Evolutionary conservation across 2,888 invertebrate genomes (phyloP), one percentile per base, ranked within the genome.

Genomic region (Argynnis bischoffii): DNA sequence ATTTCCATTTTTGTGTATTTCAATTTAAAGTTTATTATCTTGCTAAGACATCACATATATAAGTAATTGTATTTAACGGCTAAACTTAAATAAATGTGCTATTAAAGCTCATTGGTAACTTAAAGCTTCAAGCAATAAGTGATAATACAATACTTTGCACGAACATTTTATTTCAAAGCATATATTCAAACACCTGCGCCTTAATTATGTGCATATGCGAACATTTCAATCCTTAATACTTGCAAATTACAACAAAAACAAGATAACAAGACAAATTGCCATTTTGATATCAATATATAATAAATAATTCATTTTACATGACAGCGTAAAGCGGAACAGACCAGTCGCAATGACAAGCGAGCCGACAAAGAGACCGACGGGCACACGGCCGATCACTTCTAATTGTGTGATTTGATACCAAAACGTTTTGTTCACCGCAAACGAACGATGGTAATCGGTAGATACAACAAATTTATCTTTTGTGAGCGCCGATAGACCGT

Each of bases 381-480:
- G 81, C 80, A 82, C 80, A 86, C 85, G 82, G 77, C 81, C 87
- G 90, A 90, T 91, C 90, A 87, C 81, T 87, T 90, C 87, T 92
- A 92, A 92, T 92, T 92, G 92, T 92, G 87, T 87, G 92, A 90
- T 90, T 90, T 88, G 92, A 92, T 91, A 90, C 89, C 83, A 90
- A 90, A 91, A 89, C 86, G 84, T 89, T 87, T 91, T 92, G 92
- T 92, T 87, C 85, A 79, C 80, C 83, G 81, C 83, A 82, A 83
- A 83, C 71, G 84, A 88, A 88, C 86, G 86, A 89, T 89, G 88
- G 82, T 86, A 83, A 88, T 88, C 88, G 82, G 82, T 81, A 77
- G 81, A 82, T 81, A 79, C 81, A 88, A 88, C 89, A 89, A 89
- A 89, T 88, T 85, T 81, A 83, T 86, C 89, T 87, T 86, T 89